Base-by-base conservation (phyloP, 2,888 invertebrate genomes). In the Theodoxus fluviatilis region DNA sequence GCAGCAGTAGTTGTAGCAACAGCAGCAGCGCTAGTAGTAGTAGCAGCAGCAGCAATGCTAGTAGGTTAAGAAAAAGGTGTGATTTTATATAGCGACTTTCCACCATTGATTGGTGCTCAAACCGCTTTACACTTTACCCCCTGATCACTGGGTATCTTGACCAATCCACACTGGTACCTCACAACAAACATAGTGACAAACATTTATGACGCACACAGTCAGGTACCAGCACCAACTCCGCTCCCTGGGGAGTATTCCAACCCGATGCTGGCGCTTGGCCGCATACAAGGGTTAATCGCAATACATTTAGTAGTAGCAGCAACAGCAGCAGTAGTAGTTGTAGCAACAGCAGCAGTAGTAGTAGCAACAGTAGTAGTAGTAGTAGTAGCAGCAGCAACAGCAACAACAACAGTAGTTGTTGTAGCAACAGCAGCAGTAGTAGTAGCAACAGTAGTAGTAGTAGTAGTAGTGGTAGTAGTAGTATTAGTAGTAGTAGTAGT, bases 401-500 rank as follows among this genome's bases (percentile, higher is more conserved):
- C 18, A 31, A 22, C 15, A 31, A 22, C 18, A 31, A 15, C 43
- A 57, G 57, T 57, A 57, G 57, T 57, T 15, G 57, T 57, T 9
- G 57, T 57, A 57, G 57, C 25, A 57, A 22, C 25, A 57, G 57
- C 57, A 57, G 57, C 25, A 57, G 57, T 25, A 57, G 25, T 22
- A 38, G 61, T 63, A 38, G 61, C n/a, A 38, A 63, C n/a, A 63
- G 69, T 47, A 63, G 69, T 47, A 63, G 61, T 63, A 63, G 69
- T 47, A 69, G 69, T 4, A 38, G 63, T 43, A 68, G 59, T 38
- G 38, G 43, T 43, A 43, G 43, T 57, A 57, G 71, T 72, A 72
- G 71, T 63, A 72, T 68, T 72, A 68, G 71, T 68, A 72, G 68
- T 61, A 63, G 64, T 71, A 72, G 68, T 68, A 72, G 68, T 63